Evolutionary conservation across 2,113 vertebrate species (phyloP).

Genomic region (Zapus hudsonius): DNA sequence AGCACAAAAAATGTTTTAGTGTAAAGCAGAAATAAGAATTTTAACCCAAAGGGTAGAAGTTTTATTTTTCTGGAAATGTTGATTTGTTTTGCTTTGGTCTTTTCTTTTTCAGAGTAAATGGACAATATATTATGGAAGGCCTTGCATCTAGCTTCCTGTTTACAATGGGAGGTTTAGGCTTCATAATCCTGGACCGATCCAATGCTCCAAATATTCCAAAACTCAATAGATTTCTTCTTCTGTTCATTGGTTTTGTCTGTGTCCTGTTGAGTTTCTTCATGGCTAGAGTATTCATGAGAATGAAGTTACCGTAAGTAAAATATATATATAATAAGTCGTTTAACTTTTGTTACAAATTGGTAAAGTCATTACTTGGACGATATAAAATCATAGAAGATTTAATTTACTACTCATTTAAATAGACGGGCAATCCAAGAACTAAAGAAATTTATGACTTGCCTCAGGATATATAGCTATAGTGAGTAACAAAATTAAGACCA

Average conservation of each 20-base stretch:
- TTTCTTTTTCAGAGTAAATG: constrained; percentile 92
- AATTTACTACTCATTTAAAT: constrained; percentile 14
- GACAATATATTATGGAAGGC: constrained; percentile 99
- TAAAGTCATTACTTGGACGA: not conserved
- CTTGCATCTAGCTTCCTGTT: constrained; percentile 99
- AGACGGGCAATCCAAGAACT: not conserved
- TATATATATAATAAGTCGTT: not conserved
- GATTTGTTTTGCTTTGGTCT: not conserved
- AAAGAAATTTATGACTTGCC: constrained; percentile 11
- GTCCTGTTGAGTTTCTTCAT: constrained; percentile 99
- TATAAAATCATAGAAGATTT: not conserved
- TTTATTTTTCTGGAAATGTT: not conserved
- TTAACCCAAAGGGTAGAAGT: not conserved
- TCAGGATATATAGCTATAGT: not conserved
- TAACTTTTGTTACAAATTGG: constrained; percentile 6
- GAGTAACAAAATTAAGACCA: not conserved
- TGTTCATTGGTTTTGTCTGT: constrained; percentile 98
- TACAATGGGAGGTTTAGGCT: constrained; percentile 98
- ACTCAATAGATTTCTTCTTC: constrained; percentile 96
- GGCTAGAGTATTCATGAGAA: constrained; percentile 99
- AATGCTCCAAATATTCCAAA: constrained; percentile 99
- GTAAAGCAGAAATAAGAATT: constrained; percentile 6
- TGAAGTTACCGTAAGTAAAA: constrained; percentile 98
- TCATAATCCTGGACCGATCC: constrained; percentile 98
- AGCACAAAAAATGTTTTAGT: not conserved